These are phyloP conservation scores for Argyresthia albistria DNA, from an alignment of 2,888 invertebrate species.

Conservation along the genomic window DNA sequence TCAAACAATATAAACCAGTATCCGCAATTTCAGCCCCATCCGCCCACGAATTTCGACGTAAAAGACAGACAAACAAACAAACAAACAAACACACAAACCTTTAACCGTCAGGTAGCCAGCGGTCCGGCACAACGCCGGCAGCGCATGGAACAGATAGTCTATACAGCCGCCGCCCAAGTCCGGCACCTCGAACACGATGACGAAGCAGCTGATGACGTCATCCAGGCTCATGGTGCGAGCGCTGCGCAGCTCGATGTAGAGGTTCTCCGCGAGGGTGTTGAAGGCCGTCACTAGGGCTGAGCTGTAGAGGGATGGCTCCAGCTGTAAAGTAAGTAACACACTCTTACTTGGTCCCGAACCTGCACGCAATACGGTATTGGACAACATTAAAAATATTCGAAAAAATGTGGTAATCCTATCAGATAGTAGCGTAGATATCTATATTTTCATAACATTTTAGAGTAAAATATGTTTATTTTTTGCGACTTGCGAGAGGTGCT, in stretches of 20 bases:
- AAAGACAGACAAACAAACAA: too few species aligned
- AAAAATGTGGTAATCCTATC: too few species aligned
- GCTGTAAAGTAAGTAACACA: slow-evolving; percentile 22
- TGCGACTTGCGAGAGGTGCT: slow-evolving; percentile 64
- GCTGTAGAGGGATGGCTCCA: slow-evolving; percentile 62
- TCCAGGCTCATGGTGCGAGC: slow-evolving; percentile 62
- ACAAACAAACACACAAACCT: slow-evolving; percentile 26
- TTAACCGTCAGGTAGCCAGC: slow-evolving; percentile 80
- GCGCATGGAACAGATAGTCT: slow-evolving; percentile 86
- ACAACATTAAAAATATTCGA: too few species aligned
- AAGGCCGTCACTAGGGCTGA: slow-evolving; percentile 83
- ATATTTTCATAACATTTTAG: too few species aligned
- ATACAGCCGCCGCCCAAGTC: slow-evolving; percentile 73
- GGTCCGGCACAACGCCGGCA: slow-evolving; percentile 85
- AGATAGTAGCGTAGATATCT: too few species aligned
- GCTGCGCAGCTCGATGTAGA: slow-evolving; percentile 79
- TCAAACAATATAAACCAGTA: too few species aligned
- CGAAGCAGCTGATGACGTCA: slow-evolving; percentile 72
- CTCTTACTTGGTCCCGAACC: too few species aligned
- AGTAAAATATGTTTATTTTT: too few species aligned
- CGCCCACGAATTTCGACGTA: too few species aligned
- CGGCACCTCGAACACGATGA: slow-evolving; percentile 87
- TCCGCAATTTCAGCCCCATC: too few species aligned
- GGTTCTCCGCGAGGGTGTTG: slow-evolving; percentile 78
- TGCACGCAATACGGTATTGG: too few species aligned